Base-by-base conservation (phyloP, 2,797 vertebrate genomes). In the Sebastes aleutianus region DNA sequence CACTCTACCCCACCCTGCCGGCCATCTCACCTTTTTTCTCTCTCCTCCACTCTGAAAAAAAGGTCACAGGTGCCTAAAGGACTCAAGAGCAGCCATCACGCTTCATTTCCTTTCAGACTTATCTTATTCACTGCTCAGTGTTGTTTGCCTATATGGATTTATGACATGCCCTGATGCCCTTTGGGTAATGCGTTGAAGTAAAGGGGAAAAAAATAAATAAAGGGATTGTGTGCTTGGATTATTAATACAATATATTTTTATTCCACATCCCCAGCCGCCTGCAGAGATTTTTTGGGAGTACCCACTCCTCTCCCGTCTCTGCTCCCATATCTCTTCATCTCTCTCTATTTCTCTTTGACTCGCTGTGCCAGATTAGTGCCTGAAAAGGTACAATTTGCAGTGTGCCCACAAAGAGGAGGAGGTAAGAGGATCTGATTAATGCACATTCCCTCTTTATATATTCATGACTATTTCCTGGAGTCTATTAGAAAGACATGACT, bases 401-500 rank as follows among this genome's bases (percentile, higher is more conserved):
- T 67, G 73, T 59, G 70, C 82, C 75, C 79, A 84, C 77, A 84
- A 86, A 86, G 84, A 86, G 62, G 36, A 65, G 70, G 69, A 72
- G 68, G 80, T 82, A 83, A 85, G 79, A 88, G 66, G 84, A 89
- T 91, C 88, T 90, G 88, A 90, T 87, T 76, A 88, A 86, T 82
- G 79, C 78, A 85, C 62, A 67, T 81, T 76, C 56, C 70, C 74
- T 80, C 73, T 82, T 92, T 85, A 88, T 86, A 82, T 87, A 91
- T 92, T 91, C 90, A 89, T 91, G 85, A 79, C 87, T 85, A 86
- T 91, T 83, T 93, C 90, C 77, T 82, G 64, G 58, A 91, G 88
- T 90, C 91, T 88, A 88, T 92, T 91, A 90, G 88, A 87, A 80
- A 85, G 82, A 91, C 89, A 91, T 87, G 85, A 91, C 84, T 93